phyloP scores from a whole-genome alignment of 2,888 invertebrate species.

The Diadegma fenestrale region DNA sequence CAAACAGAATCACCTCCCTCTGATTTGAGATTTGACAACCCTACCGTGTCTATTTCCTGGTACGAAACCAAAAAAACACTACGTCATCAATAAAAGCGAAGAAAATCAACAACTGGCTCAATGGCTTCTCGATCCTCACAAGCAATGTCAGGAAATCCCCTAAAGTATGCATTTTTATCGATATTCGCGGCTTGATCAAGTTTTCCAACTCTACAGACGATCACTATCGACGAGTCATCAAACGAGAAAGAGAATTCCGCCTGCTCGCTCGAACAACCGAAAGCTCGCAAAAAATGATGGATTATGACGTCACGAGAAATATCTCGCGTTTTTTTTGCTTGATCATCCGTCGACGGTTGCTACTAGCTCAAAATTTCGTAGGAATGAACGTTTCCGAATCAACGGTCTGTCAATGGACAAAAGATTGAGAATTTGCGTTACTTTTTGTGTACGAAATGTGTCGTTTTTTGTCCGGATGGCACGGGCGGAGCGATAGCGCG shows the following conservation, averaged over 20 bases:
- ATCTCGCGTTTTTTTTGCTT: background rate
- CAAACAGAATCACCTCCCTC: conserved; percentile 7
- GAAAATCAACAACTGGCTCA: background rate
- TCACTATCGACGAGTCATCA: background rate
- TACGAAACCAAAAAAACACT: background rate
- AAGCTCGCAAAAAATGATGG: conserved; percentile 50
- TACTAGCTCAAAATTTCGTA: conserved; percentile 20
- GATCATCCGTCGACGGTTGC: conserved; percentile 10
- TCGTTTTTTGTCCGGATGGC: conserved; percentile 22
- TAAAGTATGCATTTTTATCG: background rate
- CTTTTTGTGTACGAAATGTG: conserved; percentile 35
- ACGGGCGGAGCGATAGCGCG: background rate
- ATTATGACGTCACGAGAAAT: background rate
- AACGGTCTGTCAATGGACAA: conserved; percentile 25
- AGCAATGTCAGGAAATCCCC: background rate
- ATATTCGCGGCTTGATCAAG: background rate
- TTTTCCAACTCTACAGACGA: background rate
- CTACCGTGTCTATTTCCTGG: background rate
- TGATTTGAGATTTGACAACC: background rate
- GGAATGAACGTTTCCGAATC: conserved; percentile 32
- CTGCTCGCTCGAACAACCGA: background rate
- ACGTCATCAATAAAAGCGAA: background rate
- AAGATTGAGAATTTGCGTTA: conserved; percentile 39
- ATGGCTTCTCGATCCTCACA: background rate
- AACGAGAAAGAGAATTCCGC: background rate